phyloP scores from a whole-genome alignment of 30 jellyfish, hydroid and myxozoan genomes.

The Aurelia coerulea region DNA sequence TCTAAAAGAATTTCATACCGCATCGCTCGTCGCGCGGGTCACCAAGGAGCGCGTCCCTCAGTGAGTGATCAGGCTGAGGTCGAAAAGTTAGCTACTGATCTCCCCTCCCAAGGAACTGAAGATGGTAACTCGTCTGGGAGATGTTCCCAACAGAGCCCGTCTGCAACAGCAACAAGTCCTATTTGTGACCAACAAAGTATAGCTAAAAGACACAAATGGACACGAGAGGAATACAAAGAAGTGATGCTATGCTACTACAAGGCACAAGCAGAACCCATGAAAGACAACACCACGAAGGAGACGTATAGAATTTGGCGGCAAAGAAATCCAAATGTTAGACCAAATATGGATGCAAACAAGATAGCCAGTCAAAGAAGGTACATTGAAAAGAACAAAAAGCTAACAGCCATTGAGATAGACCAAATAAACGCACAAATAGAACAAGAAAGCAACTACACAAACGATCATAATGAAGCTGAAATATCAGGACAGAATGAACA shows the following conservation, averaged over 20 bases:
- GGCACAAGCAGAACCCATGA: too few species aligned
- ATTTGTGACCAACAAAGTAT: too few species aligned
- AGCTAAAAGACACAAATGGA: too few species aligned
- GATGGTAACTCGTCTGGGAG: too few species aligned
- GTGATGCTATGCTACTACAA: too few species aligned
- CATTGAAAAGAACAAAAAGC: not conserved
- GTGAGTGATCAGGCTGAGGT: conserved; percentile 39
- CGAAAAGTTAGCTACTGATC: conserved; percentile 53
- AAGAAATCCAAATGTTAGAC: conserved; percentile 6
- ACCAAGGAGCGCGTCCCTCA: conserved; percentile 65
- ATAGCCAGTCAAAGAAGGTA: not conserved
- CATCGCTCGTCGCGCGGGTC: conserved; percentile 72
- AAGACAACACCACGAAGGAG: too few species aligned
- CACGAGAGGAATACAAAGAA: too few species aligned
- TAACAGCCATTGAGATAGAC: conserved; percentile 1
- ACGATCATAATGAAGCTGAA: not conserved
- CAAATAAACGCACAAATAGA: not conserved
- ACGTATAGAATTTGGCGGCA: not conserved
- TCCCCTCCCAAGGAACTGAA: not conserved
- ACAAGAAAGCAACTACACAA: not conserved
- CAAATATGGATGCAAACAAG: not conserved
- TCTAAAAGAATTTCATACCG: conserved; percentile 13
- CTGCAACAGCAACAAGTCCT: too few species aligned
- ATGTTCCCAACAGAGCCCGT: too few species aligned
- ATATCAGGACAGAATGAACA: not conserved